Percentiles rank a stretch among this genome's conserved stretches.
Evolutionary conservation across 2,113 vertebrate species (phyloP).

Genomic region (Plestiodon gilberti): DNA sequence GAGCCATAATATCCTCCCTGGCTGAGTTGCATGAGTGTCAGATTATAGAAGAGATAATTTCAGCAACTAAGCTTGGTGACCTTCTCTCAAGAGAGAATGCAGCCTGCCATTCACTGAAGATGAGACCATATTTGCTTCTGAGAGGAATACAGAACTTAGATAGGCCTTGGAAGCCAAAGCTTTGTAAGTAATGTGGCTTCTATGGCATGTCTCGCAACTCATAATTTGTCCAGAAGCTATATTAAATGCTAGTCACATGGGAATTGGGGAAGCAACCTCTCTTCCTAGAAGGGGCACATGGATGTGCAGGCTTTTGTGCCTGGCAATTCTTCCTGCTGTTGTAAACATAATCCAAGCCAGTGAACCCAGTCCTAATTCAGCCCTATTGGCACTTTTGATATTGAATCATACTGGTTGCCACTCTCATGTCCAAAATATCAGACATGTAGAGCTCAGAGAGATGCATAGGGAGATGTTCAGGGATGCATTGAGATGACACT

Average conservation of each 20-base stretch:
- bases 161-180: background rate
- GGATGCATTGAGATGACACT: too few species aligned
- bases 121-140: background rate
- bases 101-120: background rate
- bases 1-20: constrained; percentile 43
- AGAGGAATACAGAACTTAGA: background rate
- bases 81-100: accelerated
- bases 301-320: background rate
- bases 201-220: background rate
- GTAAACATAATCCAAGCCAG: background rate
- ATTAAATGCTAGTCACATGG: background rate
- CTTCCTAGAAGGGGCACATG: background rate
- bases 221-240: background rate
- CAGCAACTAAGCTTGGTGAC: background rate
- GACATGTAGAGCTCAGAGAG: background rate
- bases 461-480: too few species aligned
- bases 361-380: background rate
- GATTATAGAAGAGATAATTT: background rate
- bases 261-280: background rate
- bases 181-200: accelerated
- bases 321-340: background rate
- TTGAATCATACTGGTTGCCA: background rate
- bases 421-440: background rate
- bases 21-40: background rate
- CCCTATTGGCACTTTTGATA: background rate